A percentile compares a stretch with the other conserved stretches of the same genome.
Conservation (phyloP, 2,797 vertebrate species). For the Acanthurus leucopareius region DNA sequence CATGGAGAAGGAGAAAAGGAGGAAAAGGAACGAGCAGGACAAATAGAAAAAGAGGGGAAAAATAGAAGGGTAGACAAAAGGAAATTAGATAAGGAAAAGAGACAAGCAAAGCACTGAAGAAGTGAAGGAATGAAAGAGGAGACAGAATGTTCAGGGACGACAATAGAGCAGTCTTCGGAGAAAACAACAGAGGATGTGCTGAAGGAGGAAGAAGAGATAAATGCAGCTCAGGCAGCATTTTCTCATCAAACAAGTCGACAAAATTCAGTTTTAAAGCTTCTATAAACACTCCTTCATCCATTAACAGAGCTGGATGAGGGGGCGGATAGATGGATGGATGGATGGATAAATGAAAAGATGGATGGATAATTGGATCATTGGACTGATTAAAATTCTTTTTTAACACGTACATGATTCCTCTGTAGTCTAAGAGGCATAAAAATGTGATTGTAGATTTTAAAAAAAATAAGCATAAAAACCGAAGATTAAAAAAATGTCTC, state of each 20-base stretch:
- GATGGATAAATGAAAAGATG: background rate
- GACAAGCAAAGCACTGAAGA: background rate
- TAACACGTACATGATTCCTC: slow-evolving; percentile 10
- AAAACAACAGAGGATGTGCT: background rate
- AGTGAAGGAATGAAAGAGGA: background rate
- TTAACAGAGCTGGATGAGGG: slow-evolving; percentile 19
- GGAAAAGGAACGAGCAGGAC: background rate
- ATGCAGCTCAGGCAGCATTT: background rate
- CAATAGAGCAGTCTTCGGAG: background rate
- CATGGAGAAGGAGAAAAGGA: background rate
- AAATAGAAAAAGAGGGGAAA: too few species aligned
- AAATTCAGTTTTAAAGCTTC: slow-evolving; percentile 3
- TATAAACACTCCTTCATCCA: slow-evolving; percentile 1
- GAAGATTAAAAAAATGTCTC: slow-evolving; percentile 26
- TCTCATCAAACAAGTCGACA: background rate
- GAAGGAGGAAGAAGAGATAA: background rate
- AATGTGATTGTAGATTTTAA: slow-evolving; percentile 19
- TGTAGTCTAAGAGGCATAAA: slow-evolving; percentile 16
- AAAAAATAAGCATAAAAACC: slow-evolving; percentile 17
- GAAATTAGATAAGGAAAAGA: background rate
- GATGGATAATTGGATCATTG: slow-evolving; percentile 3
- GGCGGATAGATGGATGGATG: background rate
- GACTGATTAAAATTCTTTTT: slow-evolving; percentile 33
- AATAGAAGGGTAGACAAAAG: background rate
- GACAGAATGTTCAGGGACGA: background rate